phyloP scores from a whole-genome alignment of 2,888 invertebrate genomes.

The Trachelus troglodyta region DNA sequence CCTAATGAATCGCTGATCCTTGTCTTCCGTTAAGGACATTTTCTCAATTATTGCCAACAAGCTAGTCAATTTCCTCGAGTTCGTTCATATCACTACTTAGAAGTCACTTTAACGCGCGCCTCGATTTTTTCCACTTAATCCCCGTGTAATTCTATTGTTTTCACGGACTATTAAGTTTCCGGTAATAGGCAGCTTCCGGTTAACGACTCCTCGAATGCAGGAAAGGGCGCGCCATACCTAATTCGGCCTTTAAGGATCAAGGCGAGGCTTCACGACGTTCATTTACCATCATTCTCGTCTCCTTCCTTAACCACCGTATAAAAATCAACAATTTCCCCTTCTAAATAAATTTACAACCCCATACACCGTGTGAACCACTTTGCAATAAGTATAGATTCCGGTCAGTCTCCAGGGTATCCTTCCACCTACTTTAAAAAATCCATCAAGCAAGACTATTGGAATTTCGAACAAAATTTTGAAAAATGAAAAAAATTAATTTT shows the following conservation, averaged over 20 bases:
- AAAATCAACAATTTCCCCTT: neutral
- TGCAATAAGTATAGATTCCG: neutral
- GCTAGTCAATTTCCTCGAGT: slow-evolving; percentile 38
- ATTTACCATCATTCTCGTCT: neutral
- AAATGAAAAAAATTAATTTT: neutral
- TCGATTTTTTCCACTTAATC: slow-evolving; percentile 57
- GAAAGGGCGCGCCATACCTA: slow-evolving; percentile 65
- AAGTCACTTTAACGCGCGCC: slow-evolving; percentile 4
- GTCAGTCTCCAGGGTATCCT: neutral
- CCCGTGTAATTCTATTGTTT: slow-evolving; percentile 66
- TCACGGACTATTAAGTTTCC: slow-evolving; percentile 66
- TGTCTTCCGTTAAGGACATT: neutral
- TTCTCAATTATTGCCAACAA: neutral
- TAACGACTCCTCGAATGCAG: slow-evolving; percentile 62
- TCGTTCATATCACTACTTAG: slow-evolving; percentile 9
- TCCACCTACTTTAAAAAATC: neutral
- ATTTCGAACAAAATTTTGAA: neutral
- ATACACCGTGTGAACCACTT: neutral
- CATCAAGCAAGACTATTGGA: neutral
- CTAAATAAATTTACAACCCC: neutral
- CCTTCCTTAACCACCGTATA: neutral
- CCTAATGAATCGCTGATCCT: neutral
- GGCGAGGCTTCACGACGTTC: slow-evolving; percentile 50
- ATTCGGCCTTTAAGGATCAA: slow-evolving; percentile 63
- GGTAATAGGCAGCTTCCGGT: slow-evolving; percentile 62